These are phyloP conservation scores for Propsilocerus akamusi DNA, from an alignment of 1,140 invertebrate species.

Conservation along the genomic window DNA sequence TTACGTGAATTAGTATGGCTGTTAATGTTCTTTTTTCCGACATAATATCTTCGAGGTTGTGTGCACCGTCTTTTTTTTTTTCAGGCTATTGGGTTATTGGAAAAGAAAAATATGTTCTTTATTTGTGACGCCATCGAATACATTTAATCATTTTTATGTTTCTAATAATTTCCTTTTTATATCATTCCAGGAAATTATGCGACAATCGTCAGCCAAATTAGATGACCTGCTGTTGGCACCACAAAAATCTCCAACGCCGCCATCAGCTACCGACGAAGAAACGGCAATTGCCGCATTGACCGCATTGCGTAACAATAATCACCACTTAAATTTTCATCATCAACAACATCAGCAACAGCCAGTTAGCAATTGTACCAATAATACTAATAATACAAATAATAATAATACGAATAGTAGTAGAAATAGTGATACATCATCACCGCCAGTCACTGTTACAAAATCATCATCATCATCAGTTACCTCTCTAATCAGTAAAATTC, in stretches of 20 bases:
- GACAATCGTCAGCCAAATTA: slow-evolving; percentile 5
- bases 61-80: no score
- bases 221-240: slow-evolving; percentile 11
- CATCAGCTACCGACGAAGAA: slow-evolving; percentile 14
- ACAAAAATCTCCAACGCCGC: slow-evolving; percentile 13
- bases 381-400: neutral
- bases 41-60: no score
- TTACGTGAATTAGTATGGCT: no score
- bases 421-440: neutral
- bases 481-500: slow-evolving; percentile 7
- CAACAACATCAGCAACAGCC: slow-evolving; percentile 1
- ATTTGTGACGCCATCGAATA: neutral
- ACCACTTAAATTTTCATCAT: slow-evolving; percentile 2
- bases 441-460: neutral
- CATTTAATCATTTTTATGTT: no score
- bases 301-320: slow-evolving; percentile 17
- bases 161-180: slow-evolving; percentile 6
- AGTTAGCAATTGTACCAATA: neutral
- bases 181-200: slow-evolving; percentile 6
- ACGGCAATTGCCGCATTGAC: slow-evolving; percentile 23
- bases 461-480: slow-evolving; percentile 6
- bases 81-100: neutral
- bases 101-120: neutral
- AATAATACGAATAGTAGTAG: neutral
- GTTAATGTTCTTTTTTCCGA: no score